Base-by-base conservation (phyloP, 2,113 vertebrate species). In the Neolamprologus caudopunctatus region DNA sequence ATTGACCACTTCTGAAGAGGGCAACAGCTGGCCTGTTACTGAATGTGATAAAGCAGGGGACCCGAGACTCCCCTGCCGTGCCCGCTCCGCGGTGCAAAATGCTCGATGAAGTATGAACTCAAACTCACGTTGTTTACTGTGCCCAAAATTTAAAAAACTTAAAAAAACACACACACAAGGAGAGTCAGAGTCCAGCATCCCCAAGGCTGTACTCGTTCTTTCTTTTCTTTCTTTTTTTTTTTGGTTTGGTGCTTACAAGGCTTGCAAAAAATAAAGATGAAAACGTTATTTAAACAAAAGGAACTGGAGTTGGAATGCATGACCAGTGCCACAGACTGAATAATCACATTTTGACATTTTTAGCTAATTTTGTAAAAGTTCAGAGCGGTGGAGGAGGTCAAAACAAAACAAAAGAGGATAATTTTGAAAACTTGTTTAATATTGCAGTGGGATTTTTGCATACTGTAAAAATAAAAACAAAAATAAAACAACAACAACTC, bases 1-100 rank as follows among this genome's bases (percentile, higher is more conserved):
- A 99, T 99, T 94, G 99, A 99, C 96, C 98, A 99, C 97, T 99
- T 99, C 96, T 99, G 97, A 98, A 96, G 96, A 96, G 95, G 96
- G 95, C 96, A 81, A 96, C 96, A 97, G 96, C 96, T 97, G 97
- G 96, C 94, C 96, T 97, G 97, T 97, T 96, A 96, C 96, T 95
- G 96, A 97, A 97, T 96, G 97, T 97, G 97, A 97, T 97, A 47
- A 94, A 16, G 87, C 86, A 17, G 88, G 87, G 87, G 84, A 53
- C 31, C 80, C 50, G 33, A 17, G 58, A 37, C 5, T 47, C 85
- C 80, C 90, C 73, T 80, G 82, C 87, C 50, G 55, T 79, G 81
- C 85, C 42, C 87, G 61, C 57, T 75, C 80, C 80, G 13, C 40
- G 95, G 94, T 94, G 94, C 94, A 89, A 95, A 94, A 94, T 93